phyloP scores from a whole-genome alignment of 2,797 vertebrate genomes.

The Tangara arthus region DNA sequence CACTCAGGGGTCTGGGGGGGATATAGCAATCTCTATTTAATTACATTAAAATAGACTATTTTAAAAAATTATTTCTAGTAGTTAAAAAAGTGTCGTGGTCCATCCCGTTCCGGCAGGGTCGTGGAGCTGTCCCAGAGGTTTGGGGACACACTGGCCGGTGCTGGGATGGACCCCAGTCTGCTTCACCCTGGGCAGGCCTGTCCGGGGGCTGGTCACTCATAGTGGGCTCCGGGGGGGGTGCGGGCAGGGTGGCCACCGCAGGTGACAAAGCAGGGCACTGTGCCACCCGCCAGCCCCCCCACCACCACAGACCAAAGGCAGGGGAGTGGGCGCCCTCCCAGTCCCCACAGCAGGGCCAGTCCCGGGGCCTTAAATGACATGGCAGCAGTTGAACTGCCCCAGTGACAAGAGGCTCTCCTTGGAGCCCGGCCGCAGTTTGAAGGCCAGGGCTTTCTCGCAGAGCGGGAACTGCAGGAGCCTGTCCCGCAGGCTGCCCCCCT shows the following conservation, averaged over 20 bases:
- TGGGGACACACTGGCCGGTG: rapidly evolving
- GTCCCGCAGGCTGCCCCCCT: conserved; percentile 82
- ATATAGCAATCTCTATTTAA: conserved; percentile 45
- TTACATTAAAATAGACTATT: conserved; percentile 72
- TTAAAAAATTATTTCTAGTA: conserved; percentile 57
- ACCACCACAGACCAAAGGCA: neutral
- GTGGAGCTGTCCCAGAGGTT: neutral
- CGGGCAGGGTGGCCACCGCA: rapidly evolving
- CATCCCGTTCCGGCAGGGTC: rapidly evolving
- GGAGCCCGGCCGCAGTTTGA: conserved; percentile 82
- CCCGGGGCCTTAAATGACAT: conserved; percentile 74
- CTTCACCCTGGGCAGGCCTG: neutral
- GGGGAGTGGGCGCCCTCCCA: rapidly evolving
- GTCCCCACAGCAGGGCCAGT: rapidly evolving
- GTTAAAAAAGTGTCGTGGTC: conserved; percentile 1
- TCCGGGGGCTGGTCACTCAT: neutral
- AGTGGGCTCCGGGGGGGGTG: neutral
- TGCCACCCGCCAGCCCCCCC: rapidly evolving
- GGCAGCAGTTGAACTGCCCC: conserved; percentile 91
- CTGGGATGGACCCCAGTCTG: neutral
- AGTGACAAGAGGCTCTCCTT: conserved; percentile 86
- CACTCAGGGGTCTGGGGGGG: neutral
- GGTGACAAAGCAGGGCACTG: neutral
- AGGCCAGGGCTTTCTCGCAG: conserved; percentile 88
- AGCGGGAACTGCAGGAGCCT: conserved; percentile 87